phyloP scores from a whole-genome alignment of 2,113 vertebrate genomes.

The Accipiter cooperii region DNA sequence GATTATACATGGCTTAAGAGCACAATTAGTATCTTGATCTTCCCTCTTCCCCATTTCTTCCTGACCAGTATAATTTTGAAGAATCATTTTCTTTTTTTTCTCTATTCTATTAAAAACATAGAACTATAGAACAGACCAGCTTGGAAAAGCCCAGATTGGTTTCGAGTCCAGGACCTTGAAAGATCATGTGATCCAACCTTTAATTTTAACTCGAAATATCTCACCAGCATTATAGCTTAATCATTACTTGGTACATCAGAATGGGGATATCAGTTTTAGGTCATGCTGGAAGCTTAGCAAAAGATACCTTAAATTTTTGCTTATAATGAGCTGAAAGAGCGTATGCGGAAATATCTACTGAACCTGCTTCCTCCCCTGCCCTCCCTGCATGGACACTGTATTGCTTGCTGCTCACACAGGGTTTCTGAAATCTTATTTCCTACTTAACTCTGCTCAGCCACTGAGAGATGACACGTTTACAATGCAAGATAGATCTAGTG shows the following conservation, averaged over 20 bases:
- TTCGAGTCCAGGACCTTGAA: not conserved
- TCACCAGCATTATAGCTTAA: not conserved
- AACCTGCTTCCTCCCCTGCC: fast-evolving
- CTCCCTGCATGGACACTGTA: not conserved
- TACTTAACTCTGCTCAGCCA: not conserved
- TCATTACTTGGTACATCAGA: not conserved
- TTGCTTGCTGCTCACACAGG: not conserved
- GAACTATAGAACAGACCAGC: not conserved
- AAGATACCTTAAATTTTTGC: not conserved
- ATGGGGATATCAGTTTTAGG: not conserved
- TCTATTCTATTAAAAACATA: not conserved
- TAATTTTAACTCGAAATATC: not conserved
- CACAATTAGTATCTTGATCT: not conserved
- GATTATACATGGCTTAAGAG: not conserved
- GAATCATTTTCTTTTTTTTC: not conserved
- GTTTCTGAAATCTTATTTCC: not conserved
- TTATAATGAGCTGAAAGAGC: not conserved
- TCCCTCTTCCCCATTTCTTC: not conserved
- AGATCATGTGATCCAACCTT: not conserved
- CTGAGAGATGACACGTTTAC: not conserved
- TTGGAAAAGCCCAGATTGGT: not conserved
- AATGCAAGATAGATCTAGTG: not conserved
- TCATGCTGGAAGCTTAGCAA: not conserved
- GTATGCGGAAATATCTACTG: not conserved
- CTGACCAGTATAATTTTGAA: not conserved